These are phyloP conservation scores for Belonocnema kinseyi DNA, from an alignment of 1,140 invertebrate species.

Conservation along the genomic window DNA sequence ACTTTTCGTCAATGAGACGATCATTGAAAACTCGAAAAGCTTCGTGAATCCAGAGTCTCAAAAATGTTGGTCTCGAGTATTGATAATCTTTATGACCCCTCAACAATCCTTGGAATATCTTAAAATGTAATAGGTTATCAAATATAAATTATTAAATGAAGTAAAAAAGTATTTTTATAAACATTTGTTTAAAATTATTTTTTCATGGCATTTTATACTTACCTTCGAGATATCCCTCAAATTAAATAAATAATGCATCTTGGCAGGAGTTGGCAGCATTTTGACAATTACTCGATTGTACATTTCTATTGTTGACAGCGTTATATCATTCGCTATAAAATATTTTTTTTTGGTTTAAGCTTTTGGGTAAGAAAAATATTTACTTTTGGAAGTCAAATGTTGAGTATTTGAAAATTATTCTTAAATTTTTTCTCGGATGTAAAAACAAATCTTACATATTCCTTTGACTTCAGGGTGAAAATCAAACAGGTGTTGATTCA, in stretches of 20 bases:
- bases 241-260: constrained; percentile 93
- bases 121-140: constrained; percentile 25
- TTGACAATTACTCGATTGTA: constrained; percentile 83
- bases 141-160: background rate
- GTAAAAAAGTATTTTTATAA: background rate
- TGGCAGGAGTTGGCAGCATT: constrained; percentile 89
- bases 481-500: constrained; percentile 84
- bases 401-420: background rate
- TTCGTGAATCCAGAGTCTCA: constrained; percentile 90
- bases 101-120: constrained; percentile 85
- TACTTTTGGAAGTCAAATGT: too few species aligned
- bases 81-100: constrained; percentile 85
- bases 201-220: constrained; percentile 13
- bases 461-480: constrained; percentile 88
- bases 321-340: constrained; percentile 75
- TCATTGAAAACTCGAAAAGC: constrained; percentile 89
- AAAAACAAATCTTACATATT: constrained; percentile 71
- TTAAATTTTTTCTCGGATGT: background rate
- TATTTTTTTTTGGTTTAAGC: background rate
- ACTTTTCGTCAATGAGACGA: constrained; percentile 85
- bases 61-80: constrained; percentile 81
- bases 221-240: constrained; percentile 90
- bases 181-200: background rate
- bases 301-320: constrained; percentile 83
- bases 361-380: too few species aligned